Evolutionary conservation across 1,140 invertebrate species (phyloP).

Genomic region (Apocrypta bakeri): DNA sequence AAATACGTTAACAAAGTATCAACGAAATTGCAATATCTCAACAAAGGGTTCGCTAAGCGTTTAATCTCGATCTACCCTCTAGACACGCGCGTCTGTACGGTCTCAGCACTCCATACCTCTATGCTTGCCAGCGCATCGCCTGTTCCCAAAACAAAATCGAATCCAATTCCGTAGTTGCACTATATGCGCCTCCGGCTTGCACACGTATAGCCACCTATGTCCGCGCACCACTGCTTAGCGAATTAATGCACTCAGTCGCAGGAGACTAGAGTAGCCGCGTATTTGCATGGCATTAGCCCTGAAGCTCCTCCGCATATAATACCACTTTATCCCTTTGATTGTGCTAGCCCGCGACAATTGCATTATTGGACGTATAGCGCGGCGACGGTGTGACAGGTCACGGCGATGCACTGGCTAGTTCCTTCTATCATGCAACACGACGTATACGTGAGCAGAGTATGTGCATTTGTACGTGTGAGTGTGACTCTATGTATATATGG

Average conservation of each 20-base stretch:
- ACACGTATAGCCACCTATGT: not conserved
- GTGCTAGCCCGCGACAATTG: slow-evolving; percentile 43
- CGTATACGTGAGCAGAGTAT: not conserved
- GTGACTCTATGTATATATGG: too few relatives aligned
- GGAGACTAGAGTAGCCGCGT: slow-evolving; percentile 32
- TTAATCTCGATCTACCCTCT: not conserved
- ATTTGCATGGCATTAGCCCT: slow-evolving; percentile 62
- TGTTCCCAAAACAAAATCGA: not conserved
- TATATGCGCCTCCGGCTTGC: not conserved
- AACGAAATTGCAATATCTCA: too few relatives aligned
- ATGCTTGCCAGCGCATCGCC: not conserved
- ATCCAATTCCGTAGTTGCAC: slow-evolving; percentile 17
- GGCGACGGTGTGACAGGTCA: not conserved
- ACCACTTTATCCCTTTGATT: slow-evolving; percentile 49
- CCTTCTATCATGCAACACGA: not conserved
- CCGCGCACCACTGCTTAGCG: slow-evolving; percentile 53
- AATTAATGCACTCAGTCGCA: slow-evolving; percentile 56
- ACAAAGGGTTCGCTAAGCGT: too few relatives aligned
- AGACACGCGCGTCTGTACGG: not conserved
- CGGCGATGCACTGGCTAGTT: slow-evolving; percentile 5
- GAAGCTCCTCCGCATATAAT: slow-evolving; percentile 43
- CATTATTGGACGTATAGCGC: slow-evolving; percentile 41
- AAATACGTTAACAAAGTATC: too few relatives aligned
- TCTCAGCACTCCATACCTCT: not conserved
- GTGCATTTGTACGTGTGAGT: too few relatives aligned